Conservation (phyloP, 2,113 vertebrate species). For the Eulemur macaco region DNA sequence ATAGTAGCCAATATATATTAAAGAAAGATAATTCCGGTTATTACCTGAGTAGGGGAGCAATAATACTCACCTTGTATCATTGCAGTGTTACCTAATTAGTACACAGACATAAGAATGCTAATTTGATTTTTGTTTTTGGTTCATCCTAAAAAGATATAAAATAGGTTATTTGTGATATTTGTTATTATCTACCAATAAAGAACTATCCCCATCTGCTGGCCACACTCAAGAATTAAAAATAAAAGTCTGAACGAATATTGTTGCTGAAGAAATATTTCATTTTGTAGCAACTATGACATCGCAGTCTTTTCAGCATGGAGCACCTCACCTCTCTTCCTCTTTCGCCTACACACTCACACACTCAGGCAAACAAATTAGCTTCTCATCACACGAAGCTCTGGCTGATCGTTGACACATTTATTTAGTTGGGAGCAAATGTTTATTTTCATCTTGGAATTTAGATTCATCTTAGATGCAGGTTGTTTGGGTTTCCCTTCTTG, state of each 20-base stretch:
- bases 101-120: neutral
- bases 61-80: neutral
- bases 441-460: conserved; percentile 35
- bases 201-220: conserved; percentile 73
- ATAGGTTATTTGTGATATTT: neutral
- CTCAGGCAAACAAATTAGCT: neutral
- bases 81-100: neutral
- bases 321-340: neutral
- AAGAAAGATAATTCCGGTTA: neutral
- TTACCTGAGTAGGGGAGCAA: neutral
- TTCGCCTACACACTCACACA: neutral
- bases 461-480: neutral
- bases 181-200: conserved; percentile 54
- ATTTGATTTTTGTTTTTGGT: neutral
- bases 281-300: neutral
- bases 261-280: neutral
- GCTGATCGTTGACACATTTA: neutral
- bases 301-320: neutral
- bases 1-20: neutral
- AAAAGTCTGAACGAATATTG: neutral
- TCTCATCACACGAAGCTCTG: neutral
- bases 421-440: neutral
- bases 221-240: conserved; percentile 57
- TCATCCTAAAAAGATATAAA: neutral
- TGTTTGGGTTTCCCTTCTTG: neutral